Percentiles rank a stretch among this genome's conserved stretches.
These are phyloP conservation scores for Phyllopteryx taeniolatus DNA, from an alignment of 2,113 vertebrate species.

Conservation along the genomic window DNA sequence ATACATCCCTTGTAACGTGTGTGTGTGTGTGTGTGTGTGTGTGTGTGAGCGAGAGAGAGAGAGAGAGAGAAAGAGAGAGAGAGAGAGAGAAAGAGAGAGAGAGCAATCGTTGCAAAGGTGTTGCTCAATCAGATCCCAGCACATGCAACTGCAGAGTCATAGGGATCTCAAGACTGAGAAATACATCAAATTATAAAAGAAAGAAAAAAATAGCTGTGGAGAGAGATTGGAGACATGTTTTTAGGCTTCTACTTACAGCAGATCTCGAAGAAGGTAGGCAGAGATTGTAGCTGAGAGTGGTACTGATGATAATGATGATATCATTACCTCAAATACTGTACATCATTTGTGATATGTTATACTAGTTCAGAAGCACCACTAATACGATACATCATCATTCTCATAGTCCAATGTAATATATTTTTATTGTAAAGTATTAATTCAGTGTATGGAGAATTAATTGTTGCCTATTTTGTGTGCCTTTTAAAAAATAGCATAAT, in stretches of 20 bases:
- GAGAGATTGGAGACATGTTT: background rate
- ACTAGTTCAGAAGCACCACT: too few species aligned
- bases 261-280: background rate
- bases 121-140: slow-evolving; percentile 44
- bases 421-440: too few species aligned
- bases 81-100: slow-evolving; percentile 1
- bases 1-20: slow-evolving; percentile 11
- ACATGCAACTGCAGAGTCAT: slow-evolving; percentile 15
- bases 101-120: slow-evolving; percentile 7
- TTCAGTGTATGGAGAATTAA: too few species aligned
- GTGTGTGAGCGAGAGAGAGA: background rate
- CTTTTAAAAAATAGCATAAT: too few species aligned
- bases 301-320: background rate
- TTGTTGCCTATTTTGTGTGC: too few species aligned
- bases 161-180: background rate
- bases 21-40: background rate
- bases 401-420: too few species aligned
- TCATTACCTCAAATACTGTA: too few species aligned
- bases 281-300: background rate
- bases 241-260: background rate
- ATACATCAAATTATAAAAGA: background rate
- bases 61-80: background rate
- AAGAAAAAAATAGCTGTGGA: background rate
- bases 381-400: too few species aligned
- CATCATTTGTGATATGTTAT: too few species aligned